Conservation (phyloP, 2,113 vertebrate genomes). For the Corythornis cristatus region DNA sequence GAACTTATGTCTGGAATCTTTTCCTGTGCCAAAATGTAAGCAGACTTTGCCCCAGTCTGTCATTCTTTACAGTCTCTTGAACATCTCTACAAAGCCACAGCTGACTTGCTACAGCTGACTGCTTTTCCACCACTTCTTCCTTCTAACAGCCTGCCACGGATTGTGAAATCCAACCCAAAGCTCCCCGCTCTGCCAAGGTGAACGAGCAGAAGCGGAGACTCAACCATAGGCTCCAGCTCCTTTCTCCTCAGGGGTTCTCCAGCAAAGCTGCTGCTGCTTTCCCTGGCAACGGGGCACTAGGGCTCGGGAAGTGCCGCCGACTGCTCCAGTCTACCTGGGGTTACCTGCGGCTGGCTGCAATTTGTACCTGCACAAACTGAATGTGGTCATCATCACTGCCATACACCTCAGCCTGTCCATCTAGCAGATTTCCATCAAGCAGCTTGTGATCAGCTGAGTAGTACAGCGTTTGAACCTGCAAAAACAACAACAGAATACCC, state of each 20-base stretch:
- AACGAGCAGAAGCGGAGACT: not conserved
- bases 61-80: not conserved
- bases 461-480: slow-evolving; percentile 99
- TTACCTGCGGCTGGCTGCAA: slow-evolving; percentile 80
- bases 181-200: not conserved
- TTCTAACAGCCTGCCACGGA: not conserved
- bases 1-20: not conserved
- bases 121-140: not conserved
- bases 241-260: not conserved
- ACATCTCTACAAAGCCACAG: not conserved
- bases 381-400: slow-evolving; percentile 98
- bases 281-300: slow-evolving; percentile 41
- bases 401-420: slow-evolving; percentile 98
- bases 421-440: slow-evolving; percentile 98
- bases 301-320: slow-evolving; percentile 49
- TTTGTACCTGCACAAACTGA: slow-evolving; percentile 99
- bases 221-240: not conserved
- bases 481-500: slow-evolving; percentile 98
- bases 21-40: not conserved
- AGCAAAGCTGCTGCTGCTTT: not conserved
- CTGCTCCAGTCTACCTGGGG: slow-evolving; percentile 69
- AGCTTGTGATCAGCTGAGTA: slow-evolving; percentile 99
- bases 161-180: not conserved
- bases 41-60: not conserved
- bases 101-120: not conserved